Conservation (phyloP, 1,140 invertebrate species). For the Telenomus remus region DNA sequence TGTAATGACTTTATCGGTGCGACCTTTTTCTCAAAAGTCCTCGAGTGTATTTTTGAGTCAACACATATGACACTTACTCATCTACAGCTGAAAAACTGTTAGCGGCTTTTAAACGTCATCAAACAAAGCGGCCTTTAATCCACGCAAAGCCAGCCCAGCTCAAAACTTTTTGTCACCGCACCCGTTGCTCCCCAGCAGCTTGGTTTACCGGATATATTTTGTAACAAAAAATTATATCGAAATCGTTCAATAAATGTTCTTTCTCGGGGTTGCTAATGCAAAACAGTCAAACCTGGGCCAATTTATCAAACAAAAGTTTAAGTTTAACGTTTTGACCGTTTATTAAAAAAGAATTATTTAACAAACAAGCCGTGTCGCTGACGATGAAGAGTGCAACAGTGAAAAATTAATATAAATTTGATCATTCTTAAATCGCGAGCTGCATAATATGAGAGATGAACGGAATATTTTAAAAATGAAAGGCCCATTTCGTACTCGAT, state of each 20-base stretch:
- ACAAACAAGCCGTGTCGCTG: background rate
- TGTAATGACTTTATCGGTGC: conserved; percentile 1
- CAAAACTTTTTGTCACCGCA: conserved; percentile 21
- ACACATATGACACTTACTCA: no score
- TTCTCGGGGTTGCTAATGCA: no score
- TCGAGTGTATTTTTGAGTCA: no score
- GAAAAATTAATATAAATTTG: background rate
- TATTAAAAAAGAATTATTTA: no score
- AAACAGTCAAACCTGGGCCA: conserved; percentile 6
- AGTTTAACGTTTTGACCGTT: no score
- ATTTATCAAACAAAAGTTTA: conserved; percentile 23
- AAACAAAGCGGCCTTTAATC: conserved; percentile 34
- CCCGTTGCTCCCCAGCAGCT: conserved; percentile 20
- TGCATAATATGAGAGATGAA: background rate
- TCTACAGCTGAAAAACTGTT: no score
- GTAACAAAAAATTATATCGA: no score
- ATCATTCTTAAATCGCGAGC: no score
- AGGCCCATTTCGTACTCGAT: background rate
- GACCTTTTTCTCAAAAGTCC: background rate
- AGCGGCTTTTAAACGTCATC: conserved; percentile 23
- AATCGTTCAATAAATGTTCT: no score
- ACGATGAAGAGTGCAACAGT: background rate
- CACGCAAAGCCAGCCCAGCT: conserved; percentile 16
- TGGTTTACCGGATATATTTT: conserved; percentile 37
- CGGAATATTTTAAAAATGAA: background rate